Evolutionary conservation across 1,140 invertebrate species (phyloP).

Genomic region (Venustaconcha ellipsiformis): DNA sequence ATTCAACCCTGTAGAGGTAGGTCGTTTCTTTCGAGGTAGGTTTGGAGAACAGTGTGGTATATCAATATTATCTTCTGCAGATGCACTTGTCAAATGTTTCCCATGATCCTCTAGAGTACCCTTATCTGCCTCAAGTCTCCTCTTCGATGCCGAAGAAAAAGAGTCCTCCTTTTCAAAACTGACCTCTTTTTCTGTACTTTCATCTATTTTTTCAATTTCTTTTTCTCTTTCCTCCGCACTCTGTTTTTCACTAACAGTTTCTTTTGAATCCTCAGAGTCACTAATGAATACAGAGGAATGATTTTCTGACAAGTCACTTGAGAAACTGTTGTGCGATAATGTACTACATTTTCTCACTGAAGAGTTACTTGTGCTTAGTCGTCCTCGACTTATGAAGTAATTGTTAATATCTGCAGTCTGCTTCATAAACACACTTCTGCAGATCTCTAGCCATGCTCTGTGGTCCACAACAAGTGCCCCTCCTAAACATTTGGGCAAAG

Average conservation of each 20-base stretch:
- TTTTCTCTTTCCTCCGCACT: slow-evolving; percentile 64
- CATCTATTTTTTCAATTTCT: slow-evolving; percentile 47
- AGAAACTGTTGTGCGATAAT: slow-evolving; percentile 45
- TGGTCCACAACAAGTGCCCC: slow-evolving; percentile 89
- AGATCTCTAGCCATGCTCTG: slow-evolving; percentile 86
- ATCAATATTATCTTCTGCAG: slow-evolving; percentile 25
- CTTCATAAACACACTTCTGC: slow-evolving; percentile 72
- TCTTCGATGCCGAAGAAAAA: slow-evolving; percentile 26
- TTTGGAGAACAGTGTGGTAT: slow-evolving; percentile 24
- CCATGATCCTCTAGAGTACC: slow-evolving; percentile 28
- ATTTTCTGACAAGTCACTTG: slow-evolving; percentile 53
- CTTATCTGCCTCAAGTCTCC: slow-evolving; percentile 42
- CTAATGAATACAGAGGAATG: slow-evolving; percentile 63
- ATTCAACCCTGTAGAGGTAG: slow-evolving; percentile 43
- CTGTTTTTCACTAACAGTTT: slow-evolving; percentile 67
- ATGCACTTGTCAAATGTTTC: slow-evolving; percentile 31
- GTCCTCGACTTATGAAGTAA: slow-evolving; percentile 51
- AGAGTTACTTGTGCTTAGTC: slow-evolving; percentile 6
- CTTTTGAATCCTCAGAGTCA: slow-evolving; percentile 71
- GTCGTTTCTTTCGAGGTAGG: slow-evolving; percentile 52
- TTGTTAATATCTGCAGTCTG: slow-evolving; percentile 46
- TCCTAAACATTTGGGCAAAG: slow-evolving; percentile 87
- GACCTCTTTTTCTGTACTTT: slow-evolving; percentile 48
- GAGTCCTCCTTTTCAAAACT: slow-evolving; percentile 49
- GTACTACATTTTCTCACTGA: slow-evolving; percentile 16